Conservation (phyloP, 2,797 vertebrate species). For the Leuciscus waleckii region DNA sequence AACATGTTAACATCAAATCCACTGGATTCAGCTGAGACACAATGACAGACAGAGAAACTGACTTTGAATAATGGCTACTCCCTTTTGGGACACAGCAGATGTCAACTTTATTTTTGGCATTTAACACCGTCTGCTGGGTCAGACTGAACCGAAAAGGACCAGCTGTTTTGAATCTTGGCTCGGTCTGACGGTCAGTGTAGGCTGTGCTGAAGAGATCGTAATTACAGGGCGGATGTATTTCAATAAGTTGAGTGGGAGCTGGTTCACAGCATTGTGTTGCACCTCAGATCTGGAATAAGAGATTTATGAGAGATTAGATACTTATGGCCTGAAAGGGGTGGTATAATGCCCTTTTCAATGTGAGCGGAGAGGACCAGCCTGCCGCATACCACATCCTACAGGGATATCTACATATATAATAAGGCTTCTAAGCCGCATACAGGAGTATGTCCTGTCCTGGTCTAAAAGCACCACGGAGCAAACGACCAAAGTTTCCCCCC, state of each 20-base stretch:
- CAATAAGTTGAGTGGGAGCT: slow-evolving; percentile 20
- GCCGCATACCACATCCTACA: no score
- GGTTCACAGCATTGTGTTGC: slow-evolving; percentile 1
- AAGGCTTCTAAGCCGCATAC: no score
- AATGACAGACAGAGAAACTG: slow-evolving; percentile 17
- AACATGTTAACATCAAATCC: neutral
- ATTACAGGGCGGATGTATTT: slow-evolving; percentile 30
- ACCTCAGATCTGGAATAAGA: neutral
- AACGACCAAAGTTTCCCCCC: no score
- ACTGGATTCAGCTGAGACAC: slow-evolving; percentile 13
- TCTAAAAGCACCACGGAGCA: no score
- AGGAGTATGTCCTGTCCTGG: no score
- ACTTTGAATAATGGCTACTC: slow-evolving; percentile 17
- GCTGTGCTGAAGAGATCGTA: slow-evolving; percentile 5
- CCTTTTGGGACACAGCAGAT: slow-evolving; percentile 46
- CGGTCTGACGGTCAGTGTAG: slow-evolving; percentile 49
- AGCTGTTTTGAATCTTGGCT: slow-evolving; percentile 27
- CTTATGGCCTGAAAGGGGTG: neutral
- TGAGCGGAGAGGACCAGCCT: no score
- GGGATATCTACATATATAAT: no score
- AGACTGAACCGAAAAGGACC: slow-evolving; percentile 23
- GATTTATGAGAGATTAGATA: neutral
- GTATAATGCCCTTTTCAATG: no score
- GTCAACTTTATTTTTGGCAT: slow-evolving; percentile 34
- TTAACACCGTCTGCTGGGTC: slow-evolving; percentile 16